These are phyloP conservation scores for Drosophila fungiperda DNA, from an alignment of 2,888 invertebrate species.

Conservation along the genomic window DNA sequence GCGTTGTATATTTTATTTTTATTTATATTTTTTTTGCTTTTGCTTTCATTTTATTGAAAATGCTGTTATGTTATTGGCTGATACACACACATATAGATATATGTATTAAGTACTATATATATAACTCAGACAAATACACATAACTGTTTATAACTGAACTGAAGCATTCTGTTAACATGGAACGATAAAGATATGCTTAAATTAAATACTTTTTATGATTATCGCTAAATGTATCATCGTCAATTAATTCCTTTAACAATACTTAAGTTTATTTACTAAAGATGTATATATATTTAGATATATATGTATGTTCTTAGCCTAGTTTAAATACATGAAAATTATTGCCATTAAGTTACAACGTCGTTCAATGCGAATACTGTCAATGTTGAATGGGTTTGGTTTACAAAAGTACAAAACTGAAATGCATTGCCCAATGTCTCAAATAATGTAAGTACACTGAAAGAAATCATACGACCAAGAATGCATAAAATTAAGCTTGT, in stretches of 20 bases:
- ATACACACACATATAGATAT: slow-evolving; percentile 28
- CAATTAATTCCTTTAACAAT: slow-evolving; percentile 43
- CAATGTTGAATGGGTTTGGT: slow-evolving; percentile 18
- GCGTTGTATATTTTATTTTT: slow-evolving; percentile 14
- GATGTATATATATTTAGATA: neutral
- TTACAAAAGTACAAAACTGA: slow-evolving; percentile 65
- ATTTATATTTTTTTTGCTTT: slow-evolving; percentile 43
- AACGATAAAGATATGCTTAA: slow-evolving; percentile 34
- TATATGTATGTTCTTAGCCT: slow-evolving; percentile 46
- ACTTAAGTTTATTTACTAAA: slow-evolving; percentile 22
- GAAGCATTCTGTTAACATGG: slow-evolving; percentile 38
- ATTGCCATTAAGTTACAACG: slow-evolving; percentile 82
- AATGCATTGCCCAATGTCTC: slow-evolving; percentile 44
- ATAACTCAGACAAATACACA: slow-evolving; percentile 11
- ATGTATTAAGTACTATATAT: slow-evolving; percentile 33
- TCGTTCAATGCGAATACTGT: slow-evolving; percentile 78
- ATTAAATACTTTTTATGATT: slow-evolving; percentile 17
- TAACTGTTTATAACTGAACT: slow-evolving; percentile 35
- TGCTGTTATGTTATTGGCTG: slow-evolving; percentile 40
- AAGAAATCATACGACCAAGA: neutral
- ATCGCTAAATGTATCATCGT: slow-evolving; percentile 18
- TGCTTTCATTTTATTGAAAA: slow-evolving; percentile 65
- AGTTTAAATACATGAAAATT: slow-evolving; percentile 77
- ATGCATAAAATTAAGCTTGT: neutral
- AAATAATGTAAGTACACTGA: slow-evolving; percentile 20